phyloP scores from a whole-genome alignment of 35 echinoderm and acorn worm species.

The Diadema setosum region DNA sequence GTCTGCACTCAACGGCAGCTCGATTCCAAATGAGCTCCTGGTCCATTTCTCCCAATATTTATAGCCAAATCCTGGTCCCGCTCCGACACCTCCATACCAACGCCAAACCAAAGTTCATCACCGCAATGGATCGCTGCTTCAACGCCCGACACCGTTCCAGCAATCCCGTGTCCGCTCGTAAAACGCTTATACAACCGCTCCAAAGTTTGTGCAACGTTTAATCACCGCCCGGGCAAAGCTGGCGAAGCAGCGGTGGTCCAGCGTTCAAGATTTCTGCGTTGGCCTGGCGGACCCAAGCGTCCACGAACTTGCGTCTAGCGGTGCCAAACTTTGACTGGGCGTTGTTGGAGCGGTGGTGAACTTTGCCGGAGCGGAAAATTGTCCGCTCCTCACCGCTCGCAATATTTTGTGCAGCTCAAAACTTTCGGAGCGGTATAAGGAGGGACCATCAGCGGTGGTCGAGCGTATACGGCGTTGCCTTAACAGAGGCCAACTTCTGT shows the following conservation, averaged over 20 bases:
- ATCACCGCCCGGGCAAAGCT: not conserved
- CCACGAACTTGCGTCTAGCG: not conserved
- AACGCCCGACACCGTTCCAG: constrained; percentile 8
- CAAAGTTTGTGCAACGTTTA: constrained; percentile 6
- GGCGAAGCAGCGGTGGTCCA: not conserved
- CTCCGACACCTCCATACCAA: not conserved
- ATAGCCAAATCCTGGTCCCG: no score
- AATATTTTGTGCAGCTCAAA: constrained; percentile 11
- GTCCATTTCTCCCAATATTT: no score
- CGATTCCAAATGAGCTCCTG: no score
- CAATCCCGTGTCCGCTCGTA: not conserved
- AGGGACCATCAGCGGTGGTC: constrained; percentile 1
- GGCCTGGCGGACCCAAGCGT: not conserved
- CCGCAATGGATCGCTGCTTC: constrained; percentile 8
- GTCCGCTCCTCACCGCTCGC: constrained; percentile 1
- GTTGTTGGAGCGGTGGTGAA: not conserved
- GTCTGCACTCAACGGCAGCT: no score
- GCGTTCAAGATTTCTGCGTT: constrained; percentile 5
- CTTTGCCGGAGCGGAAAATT: not conserved
- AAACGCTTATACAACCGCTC: constrained; percentile 7
- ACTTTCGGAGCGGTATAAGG: not conserved
- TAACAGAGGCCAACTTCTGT: not conserved
- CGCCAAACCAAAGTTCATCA: not conserved
- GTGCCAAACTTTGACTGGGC: constrained; percentile 12
- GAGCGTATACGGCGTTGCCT: not conserved